Evolutionary conservation across 2,113 vertebrate species (phyloP).

Genomic region (Pseudopodoces humilis): DNA sequence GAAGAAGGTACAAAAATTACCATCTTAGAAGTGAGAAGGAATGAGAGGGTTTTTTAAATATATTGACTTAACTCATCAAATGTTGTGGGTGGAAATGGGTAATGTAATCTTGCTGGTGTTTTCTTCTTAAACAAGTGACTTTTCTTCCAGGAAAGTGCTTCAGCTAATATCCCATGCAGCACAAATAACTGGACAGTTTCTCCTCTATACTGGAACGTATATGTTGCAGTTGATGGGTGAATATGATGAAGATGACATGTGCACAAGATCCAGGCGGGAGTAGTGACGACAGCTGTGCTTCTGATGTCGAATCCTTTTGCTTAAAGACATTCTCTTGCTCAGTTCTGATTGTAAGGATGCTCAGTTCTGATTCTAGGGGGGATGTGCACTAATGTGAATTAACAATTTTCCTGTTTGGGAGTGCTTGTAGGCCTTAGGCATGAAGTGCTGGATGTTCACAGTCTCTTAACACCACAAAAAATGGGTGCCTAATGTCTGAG

Average conservation of each 20-base stretch:
- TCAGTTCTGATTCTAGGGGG: background rate
- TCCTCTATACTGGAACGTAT: conserved; percentile 72
- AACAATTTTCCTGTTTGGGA: background rate
- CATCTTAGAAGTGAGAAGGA: background rate
- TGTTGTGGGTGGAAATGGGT: background rate
- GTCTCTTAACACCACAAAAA: background rate
- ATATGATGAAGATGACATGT: conserved; percentile 24
- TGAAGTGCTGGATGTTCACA: background rate
- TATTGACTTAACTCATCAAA: background rate
- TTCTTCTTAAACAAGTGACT: background rate
- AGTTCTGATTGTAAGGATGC: background rate
- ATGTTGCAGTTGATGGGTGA: conserved; percentile 72
- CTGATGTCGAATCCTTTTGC: background rate
- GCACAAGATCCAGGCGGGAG: background rate
- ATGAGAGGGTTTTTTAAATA: background rate
- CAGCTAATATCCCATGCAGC: conserved; percentile 70
- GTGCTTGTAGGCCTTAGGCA: background rate
- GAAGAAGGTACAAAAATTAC: background rate
- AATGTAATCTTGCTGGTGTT: background rate
- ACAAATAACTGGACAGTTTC: conserved; percentile 77
- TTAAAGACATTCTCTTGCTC: background rate
- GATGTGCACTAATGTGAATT: background rate
- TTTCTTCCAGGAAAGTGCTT: conserved; percentile 73
- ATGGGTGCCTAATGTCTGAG: background rate
- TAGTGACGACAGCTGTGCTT: background rate